Base-by-base conservation (phyloP, 2,797 vertebrate species). In the Acanthurus lineatus region DNA sequence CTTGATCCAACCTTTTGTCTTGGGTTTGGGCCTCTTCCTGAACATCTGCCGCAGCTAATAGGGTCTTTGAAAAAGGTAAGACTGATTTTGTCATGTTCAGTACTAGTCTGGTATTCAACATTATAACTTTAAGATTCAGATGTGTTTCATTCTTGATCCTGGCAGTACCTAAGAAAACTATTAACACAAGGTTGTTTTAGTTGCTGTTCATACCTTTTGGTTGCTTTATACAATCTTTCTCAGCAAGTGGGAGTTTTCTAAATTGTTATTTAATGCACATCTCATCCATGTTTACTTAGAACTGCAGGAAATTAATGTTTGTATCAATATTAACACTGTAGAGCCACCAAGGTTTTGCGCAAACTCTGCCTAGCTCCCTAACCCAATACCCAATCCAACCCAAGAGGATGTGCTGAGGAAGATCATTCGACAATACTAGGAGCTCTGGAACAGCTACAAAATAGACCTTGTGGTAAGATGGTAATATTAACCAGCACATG, bases 1-100 rank as follows among this genome's bases (percentile, higher is more conserved):
- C 86, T 84, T 93, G 81, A 77, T 84, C 80, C 70, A 95, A 73
- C 15, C 20, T 61, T 47, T 83, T 69, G 8, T 85, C 60, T n/a
- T 66, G 76, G 49, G 51, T 67, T 28, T 57, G 79, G 19, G 19
- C 35, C 32, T 83, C 73, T 19, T 74, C 61, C 48, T 68, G 54
- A 61, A 51, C 9, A 48, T 74, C 85, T n/a, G 42, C 28, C 0
- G 10, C 12, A 11, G 81, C 84, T 2, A 63, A 69, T 57, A 94
- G 17, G 9, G 73, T 80, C 93, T 94, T 80, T 10, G 47, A 75
- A 74, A 66, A 58, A 22, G 16, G 6, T 68, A 3, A 40, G 10
- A 35, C 7, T 20, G 2, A 16, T 58, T 47, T 47, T 67, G n/a
- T 66, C 22, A 40, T 54, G 9, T 22, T 28, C 0, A 38, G 45